Evolutionary conservation across 2,888 invertebrate species (phyloP).

Genomic region (Acanthacorydalis orientalis): DNA sequence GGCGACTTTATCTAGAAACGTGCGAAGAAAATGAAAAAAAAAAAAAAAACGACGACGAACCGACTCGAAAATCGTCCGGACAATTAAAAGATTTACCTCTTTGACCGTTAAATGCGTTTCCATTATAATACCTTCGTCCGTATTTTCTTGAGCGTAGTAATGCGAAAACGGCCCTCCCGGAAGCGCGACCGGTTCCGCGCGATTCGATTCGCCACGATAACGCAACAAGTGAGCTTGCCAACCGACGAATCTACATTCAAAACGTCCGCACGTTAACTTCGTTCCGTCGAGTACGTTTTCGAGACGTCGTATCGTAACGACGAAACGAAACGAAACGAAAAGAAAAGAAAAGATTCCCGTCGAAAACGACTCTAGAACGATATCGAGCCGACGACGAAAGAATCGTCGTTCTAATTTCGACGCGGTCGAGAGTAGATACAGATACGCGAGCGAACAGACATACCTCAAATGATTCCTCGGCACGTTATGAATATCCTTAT

Average conservation of each 20-base stretch:
- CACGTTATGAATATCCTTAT: constrained; percentile 60
- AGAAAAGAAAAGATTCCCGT: no score
- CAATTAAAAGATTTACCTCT: constrained; percentile 32
- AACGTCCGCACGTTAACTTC: background rate
- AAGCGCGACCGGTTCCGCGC: constrained; percentile 46
- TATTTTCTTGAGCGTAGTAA: constrained; percentile 64
- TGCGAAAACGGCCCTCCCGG: constrained; percentile 60
- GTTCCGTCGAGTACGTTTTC: no score
- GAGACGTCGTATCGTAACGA: no score
- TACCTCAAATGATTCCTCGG: constrained; percentile 56
- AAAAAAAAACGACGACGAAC: background rate
- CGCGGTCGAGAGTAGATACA: no score
- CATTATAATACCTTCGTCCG: constrained; percentile 67
- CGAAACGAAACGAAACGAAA: no score
- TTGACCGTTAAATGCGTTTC: constrained; percentile 59
- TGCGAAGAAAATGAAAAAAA: background rate
- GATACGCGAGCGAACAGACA: constrained; percentile 5
- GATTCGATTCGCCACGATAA: constrained; percentile 33
- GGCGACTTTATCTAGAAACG: constrained; percentile 36
- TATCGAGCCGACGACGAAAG: no score
- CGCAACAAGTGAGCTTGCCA: constrained; percentile 54
- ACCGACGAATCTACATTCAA: constrained; percentile 34
- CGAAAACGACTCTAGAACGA: no score
- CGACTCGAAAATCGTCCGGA: background rate
- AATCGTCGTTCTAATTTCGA: no score